phyloP scores from a whole-genome alignment of 1,140 invertebrate genomes.

The Caerostris darwini region DNA sequence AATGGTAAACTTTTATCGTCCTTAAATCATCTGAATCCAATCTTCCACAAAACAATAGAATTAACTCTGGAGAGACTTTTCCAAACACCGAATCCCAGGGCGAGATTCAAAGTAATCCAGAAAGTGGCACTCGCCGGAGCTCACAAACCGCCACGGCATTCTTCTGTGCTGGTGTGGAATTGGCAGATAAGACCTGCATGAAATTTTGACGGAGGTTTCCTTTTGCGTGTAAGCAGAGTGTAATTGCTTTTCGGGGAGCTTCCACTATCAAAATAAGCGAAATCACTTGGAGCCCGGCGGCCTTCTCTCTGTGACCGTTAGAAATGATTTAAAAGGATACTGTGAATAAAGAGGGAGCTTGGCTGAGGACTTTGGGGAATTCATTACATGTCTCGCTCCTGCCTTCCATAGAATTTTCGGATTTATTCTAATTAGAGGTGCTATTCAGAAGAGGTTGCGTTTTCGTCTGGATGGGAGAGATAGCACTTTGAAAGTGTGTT shows the following conservation, averaged over 20 bases:
- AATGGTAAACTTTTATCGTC: too few relatives aligned
- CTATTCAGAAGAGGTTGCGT: not conserved
- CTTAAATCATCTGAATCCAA: too few relatives aligned
- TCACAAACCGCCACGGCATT: too few relatives aligned
- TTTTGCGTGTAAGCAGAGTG: constrained; percentile 27
- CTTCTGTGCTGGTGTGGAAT: too few relatives aligned
- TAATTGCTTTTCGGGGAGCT: constrained; percentile 25
- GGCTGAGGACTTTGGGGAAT: not conserved
- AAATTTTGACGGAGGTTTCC: not conserved
- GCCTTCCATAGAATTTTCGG: not conserved
- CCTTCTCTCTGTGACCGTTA: not conserved
- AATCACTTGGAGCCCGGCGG: not conserved
- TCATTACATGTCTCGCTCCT: not conserved
- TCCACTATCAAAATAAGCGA: constrained; percentile 6
- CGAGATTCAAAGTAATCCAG: too few relatives aligned
- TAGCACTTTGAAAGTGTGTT: not conserved
- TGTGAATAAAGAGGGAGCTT: not conserved
- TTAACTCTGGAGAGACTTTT: too few relatives aligned
- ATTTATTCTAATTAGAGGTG: constrained; percentile 30
- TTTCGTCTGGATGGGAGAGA: not conserved
- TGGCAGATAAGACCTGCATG: too few relatives aligned
- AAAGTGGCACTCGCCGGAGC: too few relatives aligned
- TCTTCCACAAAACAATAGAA: too few relatives aligned
- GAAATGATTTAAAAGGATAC: constrained; percentile 1
- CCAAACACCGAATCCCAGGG: too few relatives aligned